These are phyloP conservation scores for Cryptus viduatorius DNA, from an alignment of 2,888 invertebrate genomes.

Conservation along the genomic window DNA sequence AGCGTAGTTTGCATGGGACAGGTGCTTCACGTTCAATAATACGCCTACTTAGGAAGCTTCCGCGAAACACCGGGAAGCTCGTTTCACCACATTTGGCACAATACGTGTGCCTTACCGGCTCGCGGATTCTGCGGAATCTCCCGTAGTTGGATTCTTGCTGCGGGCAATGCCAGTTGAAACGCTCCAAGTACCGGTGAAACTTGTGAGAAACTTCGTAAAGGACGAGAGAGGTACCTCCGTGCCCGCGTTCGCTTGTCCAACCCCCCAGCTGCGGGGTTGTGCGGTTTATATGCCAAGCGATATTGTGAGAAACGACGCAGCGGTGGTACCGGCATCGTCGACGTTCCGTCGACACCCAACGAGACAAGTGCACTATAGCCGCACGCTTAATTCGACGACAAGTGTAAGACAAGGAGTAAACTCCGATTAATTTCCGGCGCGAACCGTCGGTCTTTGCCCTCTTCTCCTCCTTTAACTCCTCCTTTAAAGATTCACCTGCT, in stretches of 20 bases:
- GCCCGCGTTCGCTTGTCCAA: conserved; percentile 27
- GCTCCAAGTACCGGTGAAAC: conserved; percentile 40
- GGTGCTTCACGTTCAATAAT: conserved; percentile 6
- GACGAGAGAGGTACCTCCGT: conserved; percentile 1
- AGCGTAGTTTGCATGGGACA: background rate
- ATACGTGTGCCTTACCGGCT: conserved; percentile 17
- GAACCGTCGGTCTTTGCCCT: background rate
- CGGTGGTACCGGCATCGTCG: conserved; percentile 25
- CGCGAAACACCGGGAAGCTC: conserved; percentile 13
- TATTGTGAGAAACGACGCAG: conserved; percentile 44
- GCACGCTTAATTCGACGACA: conserved; percentile 51
- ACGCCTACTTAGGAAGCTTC: conserved; percentile 21
- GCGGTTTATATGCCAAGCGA: conserved; percentile 39
- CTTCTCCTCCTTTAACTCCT: background rate
- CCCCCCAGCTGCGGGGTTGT: conserved; percentile 5
- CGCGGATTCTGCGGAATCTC: conserved; percentile 14
- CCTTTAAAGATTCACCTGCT: conserved; percentile 17
- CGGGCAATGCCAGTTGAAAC: conserved; percentile 44
- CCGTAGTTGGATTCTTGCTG: conserved; percentile 45
- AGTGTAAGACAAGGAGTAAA: conserved; percentile 60
- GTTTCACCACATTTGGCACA: conserved; percentile 53
- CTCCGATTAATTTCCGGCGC: conserved; percentile 57
- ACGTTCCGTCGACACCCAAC: background rate
- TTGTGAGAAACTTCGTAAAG: conserved; percentile 51
- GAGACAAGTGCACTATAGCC: conserved; percentile 19